Conservation (phyloP, 2,888 invertebrate genomes). For the Harpalus rufipes region DNA sequence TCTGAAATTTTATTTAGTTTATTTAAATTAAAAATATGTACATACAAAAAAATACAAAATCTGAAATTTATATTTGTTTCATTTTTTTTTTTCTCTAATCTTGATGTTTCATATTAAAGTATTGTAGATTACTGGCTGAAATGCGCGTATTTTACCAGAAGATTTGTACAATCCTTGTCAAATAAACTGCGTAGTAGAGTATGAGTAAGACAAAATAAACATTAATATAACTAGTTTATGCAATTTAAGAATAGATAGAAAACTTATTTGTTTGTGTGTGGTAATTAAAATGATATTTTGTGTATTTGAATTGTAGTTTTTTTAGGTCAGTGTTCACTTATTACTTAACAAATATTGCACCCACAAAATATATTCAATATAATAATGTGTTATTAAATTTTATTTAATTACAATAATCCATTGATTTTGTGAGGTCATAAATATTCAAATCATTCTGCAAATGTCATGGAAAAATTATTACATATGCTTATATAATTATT, state of each 20-base stretch:
- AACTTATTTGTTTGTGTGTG: constrained; percentile 22
- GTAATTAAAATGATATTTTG: constrained; percentile 17
- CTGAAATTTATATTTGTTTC: too few relatives aligned
- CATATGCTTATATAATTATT: constrained; percentile 17
- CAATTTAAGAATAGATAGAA: constrained; percentile 36
- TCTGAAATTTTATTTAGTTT: too few relatives aligned
- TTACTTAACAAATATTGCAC: constrained; percentile 16
- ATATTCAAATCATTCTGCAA: constrained; percentile 38
- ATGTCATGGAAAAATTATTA: constrained; percentile 49
- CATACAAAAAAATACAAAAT: too few relatives aligned
- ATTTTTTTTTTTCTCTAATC: too few relatives aligned
- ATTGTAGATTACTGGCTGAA: background rate
- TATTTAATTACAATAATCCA: constrained; percentile 50
- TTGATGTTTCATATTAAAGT: background rate
- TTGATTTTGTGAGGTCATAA: constrained; percentile 36
- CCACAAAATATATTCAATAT: constrained; percentile 39
- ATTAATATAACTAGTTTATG: constrained; percentile 45
- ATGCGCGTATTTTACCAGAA: background rate
- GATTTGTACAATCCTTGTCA: constrained; percentile 41
- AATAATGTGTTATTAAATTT: constrained; percentile 48
- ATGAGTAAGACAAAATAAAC: constrained; percentile 51
- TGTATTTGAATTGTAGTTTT: constrained; percentile 14
- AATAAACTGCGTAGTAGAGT: constrained; percentile 43
- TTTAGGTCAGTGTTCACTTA: constrained; percentile 14
- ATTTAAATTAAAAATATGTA: too few relatives aligned